phyloP scores from a whole-genome alignment of 2,113 vertebrate species.

The Salvelinus fontinalis region DNA sequence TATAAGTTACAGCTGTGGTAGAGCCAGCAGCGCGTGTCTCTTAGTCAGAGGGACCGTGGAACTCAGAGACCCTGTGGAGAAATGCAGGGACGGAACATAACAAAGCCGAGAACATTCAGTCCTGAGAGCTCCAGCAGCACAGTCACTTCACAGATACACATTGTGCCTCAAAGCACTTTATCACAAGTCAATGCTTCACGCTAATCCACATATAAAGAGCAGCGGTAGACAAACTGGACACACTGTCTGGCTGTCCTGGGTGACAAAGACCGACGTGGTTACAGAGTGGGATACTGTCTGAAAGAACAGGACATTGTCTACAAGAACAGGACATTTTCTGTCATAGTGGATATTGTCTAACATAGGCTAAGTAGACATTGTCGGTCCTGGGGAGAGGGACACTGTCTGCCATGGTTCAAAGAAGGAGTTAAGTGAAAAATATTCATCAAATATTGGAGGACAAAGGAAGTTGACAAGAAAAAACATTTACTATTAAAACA shows the following conservation, averaged over 20 bases:
- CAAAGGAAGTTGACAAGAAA: too few species aligned
- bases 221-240: slow-evolving; percentile 23
- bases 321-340: background rate
- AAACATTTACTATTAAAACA: background rate
- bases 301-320: slow-evolving; percentile 1
- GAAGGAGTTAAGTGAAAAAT: background rate
- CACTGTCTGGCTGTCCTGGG: slow-evolving; percentile 4
- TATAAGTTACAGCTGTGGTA: background rate
- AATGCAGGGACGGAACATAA: slow-evolving; percentile 60
- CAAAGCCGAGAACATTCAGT: slow-evolving; percentile 53
- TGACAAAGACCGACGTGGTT: too few species aligned
- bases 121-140: slow-evolving; percentile 26
- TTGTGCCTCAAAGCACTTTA: slow-evolving; percentile 56
- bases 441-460: too few species aligned
- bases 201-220: slow-evolving; percentile 57
- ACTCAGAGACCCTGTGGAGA: slow-evolving; percentile 47
- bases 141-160: slow-evolving; percentile 44
- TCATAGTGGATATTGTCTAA: background rate
- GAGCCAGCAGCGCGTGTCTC: slow-evolving; percentile 2
- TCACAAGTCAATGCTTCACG: slow-evolving; percentile 38
- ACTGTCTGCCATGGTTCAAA: background rate
- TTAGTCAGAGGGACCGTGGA: slow-evolving; percentile 16
- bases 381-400: background rate
- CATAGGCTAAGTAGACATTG: background rate
- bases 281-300: background rate